phyloP scores from a whole-genome alignment of 2,113 vertebrate species.

The Ptilorrhoa leucosticta region DNA sequence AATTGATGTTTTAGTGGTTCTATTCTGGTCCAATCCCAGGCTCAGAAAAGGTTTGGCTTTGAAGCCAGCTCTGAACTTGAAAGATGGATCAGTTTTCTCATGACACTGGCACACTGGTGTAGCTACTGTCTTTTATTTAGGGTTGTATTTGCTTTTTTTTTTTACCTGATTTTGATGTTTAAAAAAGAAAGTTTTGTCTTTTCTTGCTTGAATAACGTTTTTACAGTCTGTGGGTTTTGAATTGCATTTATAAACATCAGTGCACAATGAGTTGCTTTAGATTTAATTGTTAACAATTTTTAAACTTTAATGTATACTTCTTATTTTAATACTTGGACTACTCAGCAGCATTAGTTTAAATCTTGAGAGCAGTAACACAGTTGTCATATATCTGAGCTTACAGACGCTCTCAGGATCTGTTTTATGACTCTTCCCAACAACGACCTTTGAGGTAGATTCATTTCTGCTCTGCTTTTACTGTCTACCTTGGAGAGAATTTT shows the following conservation, averaged over 20 bases:
- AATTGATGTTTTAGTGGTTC: background rate
- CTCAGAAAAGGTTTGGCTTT: background rate
- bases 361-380: background rate
- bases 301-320: background rate
- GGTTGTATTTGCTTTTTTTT: background rate
- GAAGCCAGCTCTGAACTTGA: background rate
- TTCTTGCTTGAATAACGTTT: background rate
- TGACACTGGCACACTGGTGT: too few species aligned
- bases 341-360: background rate
- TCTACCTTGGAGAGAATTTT: background rate
- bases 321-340: background rate
- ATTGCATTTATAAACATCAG: background rate
- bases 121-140: background rate
- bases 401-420: background rate
- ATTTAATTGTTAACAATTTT: background rate
- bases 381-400: background rate
- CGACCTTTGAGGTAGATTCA: background rate
- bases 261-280: background rate
- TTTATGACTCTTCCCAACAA: background rate
- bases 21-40: background rate
- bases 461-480: background rate
- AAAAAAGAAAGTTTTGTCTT: background rate
- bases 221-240: background rate
- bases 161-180: background rate
- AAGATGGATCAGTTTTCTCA: background rate